Evolutionary conservation across 2,888 invertebrate species (phyloP).

Genomic region (Drosophila recens): DNA sequence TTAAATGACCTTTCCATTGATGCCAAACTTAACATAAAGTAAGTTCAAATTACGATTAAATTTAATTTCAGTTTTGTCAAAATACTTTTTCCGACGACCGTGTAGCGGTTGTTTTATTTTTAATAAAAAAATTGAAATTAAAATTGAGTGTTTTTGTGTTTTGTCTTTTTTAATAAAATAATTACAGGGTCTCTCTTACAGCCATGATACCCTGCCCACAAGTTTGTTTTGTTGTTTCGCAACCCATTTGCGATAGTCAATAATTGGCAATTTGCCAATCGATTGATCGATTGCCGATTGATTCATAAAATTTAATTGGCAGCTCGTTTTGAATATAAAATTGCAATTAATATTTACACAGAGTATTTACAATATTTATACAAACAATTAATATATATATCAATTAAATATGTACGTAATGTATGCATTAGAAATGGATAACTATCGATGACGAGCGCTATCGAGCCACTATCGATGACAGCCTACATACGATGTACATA

Average conservation of each 20-base stretch:
- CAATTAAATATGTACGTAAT: not conserved
- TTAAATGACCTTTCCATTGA: too few species aligned
- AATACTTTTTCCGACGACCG: too few species aligned
- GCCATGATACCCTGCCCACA: not conserved
- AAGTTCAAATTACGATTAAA: too few species aligned
- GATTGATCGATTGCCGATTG: slow-evolving; percentile 21
- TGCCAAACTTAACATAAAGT: too few species aligned
- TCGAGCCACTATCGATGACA: too few species aligned
- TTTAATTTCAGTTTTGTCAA: too few species aligned
- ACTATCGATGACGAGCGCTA: too few species aligned
- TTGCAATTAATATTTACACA: slow-evolving; percentile 19
- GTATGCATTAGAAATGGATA: too few species aligned
- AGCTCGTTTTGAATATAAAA: not conserved
- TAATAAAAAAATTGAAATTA: too few species aligned
- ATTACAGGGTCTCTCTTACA: not conserved
- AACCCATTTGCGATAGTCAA: slow-evolving; percentile 19
- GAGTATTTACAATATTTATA: slow-evolving; percentile 27
- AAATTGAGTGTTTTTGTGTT: too few species aligned
- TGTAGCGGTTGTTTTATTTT: too few species aligned
- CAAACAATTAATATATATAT: not conserved
- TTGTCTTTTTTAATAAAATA: not conserved
- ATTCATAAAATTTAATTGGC: not conserved
- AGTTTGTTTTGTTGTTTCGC: not conserved
- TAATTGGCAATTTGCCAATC: not conserved
- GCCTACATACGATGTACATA: not conserved